phyloP scores from a whole-genome alignment of 2,113 vertebrate species.

The Pseudorhombus dupliciocellatus region DNA sequence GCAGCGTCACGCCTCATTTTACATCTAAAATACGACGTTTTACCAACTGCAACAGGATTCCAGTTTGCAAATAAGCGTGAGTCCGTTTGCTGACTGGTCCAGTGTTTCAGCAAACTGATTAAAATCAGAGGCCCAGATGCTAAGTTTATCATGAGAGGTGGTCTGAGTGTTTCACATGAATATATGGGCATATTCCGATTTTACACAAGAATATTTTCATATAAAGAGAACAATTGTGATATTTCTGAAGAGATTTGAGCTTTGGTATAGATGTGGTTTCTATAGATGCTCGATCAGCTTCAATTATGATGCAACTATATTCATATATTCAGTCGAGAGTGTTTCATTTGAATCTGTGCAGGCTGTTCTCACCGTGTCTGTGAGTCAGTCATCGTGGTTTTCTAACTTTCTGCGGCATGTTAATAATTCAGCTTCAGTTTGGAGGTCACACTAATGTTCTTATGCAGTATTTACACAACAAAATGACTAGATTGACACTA shows the following conservation, averaged over 20 bases:
- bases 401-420: background rate
- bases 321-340: too few relatives aligned
- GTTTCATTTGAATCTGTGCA: constrained; percentile 11
- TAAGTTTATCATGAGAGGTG: background rate
- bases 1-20: constrained; percentile 55
- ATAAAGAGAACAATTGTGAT: too few relatives aligned
- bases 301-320: too few relatives aligned
- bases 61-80: constrained; percentile 15
- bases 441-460: background rate
- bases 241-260: too few relatives aligned
- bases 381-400: too few relatives aligned
- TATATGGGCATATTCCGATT: too few relatives aligned
- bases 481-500: background rate
- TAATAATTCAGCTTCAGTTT: background rate
- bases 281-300: too few relatives aligned
- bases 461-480: background rate
- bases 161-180: background rate
- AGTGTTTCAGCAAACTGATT: constrained; percentile 20
- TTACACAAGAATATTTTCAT: too few relatives aligned
- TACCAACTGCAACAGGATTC: constrained; percentile 21
- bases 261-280: too few relatives aligned
- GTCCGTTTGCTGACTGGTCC: constrained; percentile 6
- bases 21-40: constrained; percentile 18
- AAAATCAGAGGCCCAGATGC: constrained; percentile 1
- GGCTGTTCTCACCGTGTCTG: constrained; percentile 9